phyloP scores from a whole-genome alignment of 1,140 invertebrate species.

The Frieseomelitta varia region DNA sequence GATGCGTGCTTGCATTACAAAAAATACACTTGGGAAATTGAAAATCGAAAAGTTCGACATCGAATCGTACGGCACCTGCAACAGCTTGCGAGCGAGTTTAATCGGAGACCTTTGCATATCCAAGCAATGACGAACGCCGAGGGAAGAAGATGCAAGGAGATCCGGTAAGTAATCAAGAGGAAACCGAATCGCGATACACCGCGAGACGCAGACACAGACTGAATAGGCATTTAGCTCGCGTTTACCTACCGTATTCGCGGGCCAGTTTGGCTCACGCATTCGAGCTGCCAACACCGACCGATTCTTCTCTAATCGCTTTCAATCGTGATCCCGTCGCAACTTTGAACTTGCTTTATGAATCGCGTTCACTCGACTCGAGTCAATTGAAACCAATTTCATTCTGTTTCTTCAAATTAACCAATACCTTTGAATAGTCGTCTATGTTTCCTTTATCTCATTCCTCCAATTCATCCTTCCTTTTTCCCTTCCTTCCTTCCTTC shows the following conservation, averaged over 20 bases:
- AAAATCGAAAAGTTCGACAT: background rate
- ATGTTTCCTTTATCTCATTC: background rate
- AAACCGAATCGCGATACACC: constrained; percentile 74
- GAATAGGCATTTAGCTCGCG: constrained; percentile 68
- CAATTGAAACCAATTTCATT: background rate
- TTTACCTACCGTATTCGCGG: constrained; percentile 73
- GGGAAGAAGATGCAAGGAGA: constrained; percentile 25
- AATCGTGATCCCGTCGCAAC: background rate
- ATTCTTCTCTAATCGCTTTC: constrained; percentile 25
- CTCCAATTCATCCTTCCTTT: background rate
- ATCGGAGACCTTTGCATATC: constrained; percentile 35
- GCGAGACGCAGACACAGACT: constrained; percentile 59
- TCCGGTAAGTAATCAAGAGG: background rate
- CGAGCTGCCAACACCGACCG: constrained; percentile 73
- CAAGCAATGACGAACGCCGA: constrained; percentile 29
- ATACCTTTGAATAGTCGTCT: background rate
- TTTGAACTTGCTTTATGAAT: background rate
- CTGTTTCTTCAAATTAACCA: background rate
- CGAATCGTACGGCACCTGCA: background rate
- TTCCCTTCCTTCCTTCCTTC: background rate
- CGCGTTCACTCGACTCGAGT: too few relatives aligned
- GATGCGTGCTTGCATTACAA: too few relatives aligned
- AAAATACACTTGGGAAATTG: too few relatives aligned
- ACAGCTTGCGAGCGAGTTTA: background rate
- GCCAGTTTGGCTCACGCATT: constrained; percentile 79